A percentile compares a stretch with the other conserved stretches of the same genome.
phyloP scores from a whole-genome alignment of 2,888 invertebrate genomes.

The Gisinianus flammeolus region DNA sequence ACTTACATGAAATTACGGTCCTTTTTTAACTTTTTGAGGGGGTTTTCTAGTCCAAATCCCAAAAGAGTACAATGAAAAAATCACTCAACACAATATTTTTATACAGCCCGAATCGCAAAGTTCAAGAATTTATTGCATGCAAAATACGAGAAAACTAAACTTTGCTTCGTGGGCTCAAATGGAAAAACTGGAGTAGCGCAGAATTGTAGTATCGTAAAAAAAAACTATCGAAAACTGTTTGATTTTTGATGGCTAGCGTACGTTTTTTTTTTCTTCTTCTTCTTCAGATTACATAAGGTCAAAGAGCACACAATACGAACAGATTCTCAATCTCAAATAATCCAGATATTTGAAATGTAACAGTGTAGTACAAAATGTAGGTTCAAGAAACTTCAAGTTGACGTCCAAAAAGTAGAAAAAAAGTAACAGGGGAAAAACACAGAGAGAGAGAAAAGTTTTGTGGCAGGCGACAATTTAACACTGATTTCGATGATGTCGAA shows the following conservation, averaged over 20 bases:
- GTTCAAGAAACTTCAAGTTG: not conserved
- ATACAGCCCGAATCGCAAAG: not conserved
- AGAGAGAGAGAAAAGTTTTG: slow-evolving; percentile 20
- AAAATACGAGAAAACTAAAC: not conserved
- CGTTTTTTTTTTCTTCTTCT: slow-evolving; percentile 2
- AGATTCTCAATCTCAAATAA: not conserved
- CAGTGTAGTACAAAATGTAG: not conserved
- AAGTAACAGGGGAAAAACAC: not conserved
- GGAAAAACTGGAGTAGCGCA: no score
- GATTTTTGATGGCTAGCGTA: slow-evolving; percentile 26
- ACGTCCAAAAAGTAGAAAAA: not conserved
- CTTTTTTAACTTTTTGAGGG: no score
- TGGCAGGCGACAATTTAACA: slow-evolving; percentile 32
- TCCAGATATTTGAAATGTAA: not conserved
- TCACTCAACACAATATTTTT: slow-evolving; percentile 23
- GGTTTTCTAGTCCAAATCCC: no score
- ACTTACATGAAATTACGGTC: not conserved
- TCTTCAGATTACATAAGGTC: no score
- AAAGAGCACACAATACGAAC: not conserved
- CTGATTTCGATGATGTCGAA: slow-evolving; percentile 34
- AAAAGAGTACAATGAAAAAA: slow-evolving; percentile 1
- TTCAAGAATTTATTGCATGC: slow-evolving; percentile 23
- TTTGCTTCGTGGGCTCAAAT: no score
- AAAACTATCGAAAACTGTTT: not conserved
- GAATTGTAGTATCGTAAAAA: no score